Base-by-base conservation (phyloP, 2,888 invertebrate species). In the Lycocerus yunnanus region DNA sequence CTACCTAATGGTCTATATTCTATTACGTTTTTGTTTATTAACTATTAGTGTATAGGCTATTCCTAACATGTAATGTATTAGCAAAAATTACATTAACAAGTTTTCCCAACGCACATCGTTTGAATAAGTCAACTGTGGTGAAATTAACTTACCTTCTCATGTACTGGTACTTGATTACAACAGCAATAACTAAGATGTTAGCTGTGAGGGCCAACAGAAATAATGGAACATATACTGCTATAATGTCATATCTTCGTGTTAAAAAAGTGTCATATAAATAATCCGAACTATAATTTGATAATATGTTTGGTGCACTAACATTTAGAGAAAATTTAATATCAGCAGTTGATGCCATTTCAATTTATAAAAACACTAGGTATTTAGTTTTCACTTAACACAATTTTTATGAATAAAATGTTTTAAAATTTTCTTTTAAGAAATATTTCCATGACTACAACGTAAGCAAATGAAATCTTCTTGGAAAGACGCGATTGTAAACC, bases 121-220 rank as follows among this genome's bases (percentile, higher is more conserved):
- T 43, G 43, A 43, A 43, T 43, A n/a, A 43, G 8, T 43, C 6
- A 6, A n/a, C 13, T 1, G n/a, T 43, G 10, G n/a, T 6, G 3
- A 63, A 63, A 63, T 63, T 18, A 68, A 84, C 90, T 89, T 86
- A 92, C 93, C 91, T 93, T 82, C 92, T 89, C 82, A 92, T 91
- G 80, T 92, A 92, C 78, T 92, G 90, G 82, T 91, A 92, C 81
- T 92, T 92, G 75, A 92, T 89, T 68, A 93, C 92, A 0, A 93
- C 91, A 3, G 91, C 87, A 70, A 93, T 92, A 1, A 93, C 90
- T 10, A 93, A 85, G n/a, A 90, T 87, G 81, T 93, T 93, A 3
- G 92, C 91, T 8, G 90, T 85, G 15, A 92, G 84, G 0, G 93
- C 92, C 66, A 92, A 81, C 14, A 92, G 80, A 74, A 92, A 91